Base-by-base conservation (phyloP, 2,113 vertebrate species). In the Turnix velox region DNA sequence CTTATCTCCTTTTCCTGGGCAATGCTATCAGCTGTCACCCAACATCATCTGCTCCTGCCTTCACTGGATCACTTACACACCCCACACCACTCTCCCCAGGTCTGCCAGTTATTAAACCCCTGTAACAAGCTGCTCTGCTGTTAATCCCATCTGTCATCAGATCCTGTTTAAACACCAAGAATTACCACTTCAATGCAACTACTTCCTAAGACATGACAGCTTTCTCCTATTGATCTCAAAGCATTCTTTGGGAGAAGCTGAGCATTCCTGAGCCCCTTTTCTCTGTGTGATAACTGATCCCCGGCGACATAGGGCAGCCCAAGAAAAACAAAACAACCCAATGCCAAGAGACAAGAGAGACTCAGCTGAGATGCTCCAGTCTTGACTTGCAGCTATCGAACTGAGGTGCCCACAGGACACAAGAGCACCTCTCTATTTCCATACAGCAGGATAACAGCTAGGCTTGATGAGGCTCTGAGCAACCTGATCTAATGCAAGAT, bases 111-210 rank as follows among this genome's bases (percentile, higher is more conserved):
- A 94, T 85, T 97, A 88, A 95, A 92, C 79, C 89, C 81, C 77
- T 25, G 2, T 92, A 87, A 92, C 85, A 72, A 91, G 73, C 82
- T 95, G 75, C 88, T 97, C 96, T 78, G 82, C 84, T 87, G 95
- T 90, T 92, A 96, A 93, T 89, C 83, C 90, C 93, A 95, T 94
- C 94, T 94, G 95, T 96, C 95, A 96, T 83, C 89, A 95, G 87
- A 94, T 92, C 78, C 85, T 88, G 59, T 89, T 92, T 85, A 85
- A 96, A 96, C 93, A 86, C 55, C 59, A 43, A 87, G 79, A 92
- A 91, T 80, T 95, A 91, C 79, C 85, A 78, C 72, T 85, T 84
- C 75, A 93, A 84, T 93, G 87, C 42, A 72, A 45, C 79, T 75
- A 5, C 73, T 92, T 94, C 93, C 80, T 67, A 87, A 92, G 88